Percentiles rank a stretch among this genome's conserved stretches.
Conservation (phyloP, 2,888 invertebrate species). For the Sesamia inferens region DNA sequence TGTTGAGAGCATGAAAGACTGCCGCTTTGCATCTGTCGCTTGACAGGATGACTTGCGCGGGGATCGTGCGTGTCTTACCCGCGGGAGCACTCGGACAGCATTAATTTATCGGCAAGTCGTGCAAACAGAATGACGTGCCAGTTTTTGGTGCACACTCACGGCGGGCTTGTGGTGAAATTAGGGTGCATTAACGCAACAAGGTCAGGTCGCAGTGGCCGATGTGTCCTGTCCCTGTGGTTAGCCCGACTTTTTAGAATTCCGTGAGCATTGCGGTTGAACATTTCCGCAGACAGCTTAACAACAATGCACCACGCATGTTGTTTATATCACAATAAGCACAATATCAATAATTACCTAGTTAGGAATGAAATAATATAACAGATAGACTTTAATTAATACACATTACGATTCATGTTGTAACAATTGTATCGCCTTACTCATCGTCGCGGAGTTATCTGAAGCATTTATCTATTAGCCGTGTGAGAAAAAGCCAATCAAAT, state of each 20-base stretch:
- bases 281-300: constrained; percentile 73
- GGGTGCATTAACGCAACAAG: constrained; percentile 89
- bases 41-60: constrained; percentile 71
- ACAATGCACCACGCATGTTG: constrained; percentile 61
- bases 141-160: constrained; percentile 82
- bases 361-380: constrained; percentile 38
- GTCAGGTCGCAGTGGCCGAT: constrained; percentile 76
- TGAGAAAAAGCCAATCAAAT: constrained; percentile 73
- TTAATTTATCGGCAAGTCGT: constrained; percentile 88
- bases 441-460: constrained; percentile 58
- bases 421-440: constrained; percentile 64
- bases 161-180: constrained; percentile 82
- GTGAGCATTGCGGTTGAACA: constrained; percentile 78
- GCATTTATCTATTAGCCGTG: constrained; percentile 77
- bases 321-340: constrained; percentile 51
- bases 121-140: constrained; percentile 86
- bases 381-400: constrained; percentile 43
- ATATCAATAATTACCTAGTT: constrained; percentile 40
- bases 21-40: constrained; percentile 68
- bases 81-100: constrained; percentile 80
- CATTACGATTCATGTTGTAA: constrained; percentile 52
- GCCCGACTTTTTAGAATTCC: constrained; percentile 71
- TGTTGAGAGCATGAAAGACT: constrained; percentile 73
- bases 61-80: constrained; percentile 77
- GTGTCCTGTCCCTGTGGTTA: constrained; percentile 74